A percentile compares a stretch with the other conserved stretches of the same genome.
phyloP scores from a whole-genome alignment of 2,888 invertebrate species.

The Nebria salina region DNA sequence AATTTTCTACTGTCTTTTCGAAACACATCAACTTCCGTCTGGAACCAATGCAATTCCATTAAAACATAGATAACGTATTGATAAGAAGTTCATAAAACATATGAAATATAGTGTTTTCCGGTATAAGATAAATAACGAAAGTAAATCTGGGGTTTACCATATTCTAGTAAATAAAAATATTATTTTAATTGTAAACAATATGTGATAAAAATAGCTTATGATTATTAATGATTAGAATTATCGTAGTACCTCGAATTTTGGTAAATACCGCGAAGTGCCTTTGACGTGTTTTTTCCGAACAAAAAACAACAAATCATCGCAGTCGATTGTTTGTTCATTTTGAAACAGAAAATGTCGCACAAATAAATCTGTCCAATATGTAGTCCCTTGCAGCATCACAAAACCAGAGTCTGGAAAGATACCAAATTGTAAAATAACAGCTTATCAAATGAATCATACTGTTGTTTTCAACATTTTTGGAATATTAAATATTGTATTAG shows the following conservation, averaged over 20 bases:
- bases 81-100: neutral
- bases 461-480: constrained; percentile 18
- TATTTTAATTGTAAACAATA: constrained; percentile 19
- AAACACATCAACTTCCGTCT: constrained; percentile 97
- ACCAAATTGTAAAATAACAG: neutral
- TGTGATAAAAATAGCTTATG: constrained; percentile 6
- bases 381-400: constrained; percentile 90
- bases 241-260: constrained; percentile 83
- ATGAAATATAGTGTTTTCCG: neutral
- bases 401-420: constrained; percentile 81
- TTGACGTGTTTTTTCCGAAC: constrained; percentile 92
- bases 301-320: constrained; percentile 95
- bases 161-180: neutral
- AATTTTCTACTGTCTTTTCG: constrained; percentile 96
- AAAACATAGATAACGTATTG: neutral
- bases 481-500: neutral
- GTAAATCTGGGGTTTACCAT: constrained; percentile 9
- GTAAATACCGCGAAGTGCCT: constrained; percentile 85
- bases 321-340: constrained; percentile 87
- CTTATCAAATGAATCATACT: constrained; percentile 14
- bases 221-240: neutral
- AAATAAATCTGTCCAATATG: constrained; percentile 96
- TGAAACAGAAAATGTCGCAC: constrained; percentile 93
- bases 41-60: constrained; percentile 55
- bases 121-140: neutral